These are phyloP conservation scores for Bombus ignitus DNA, from an alignment of 1,140 invertebrate species.

Conservation along the genomic window DNA sequence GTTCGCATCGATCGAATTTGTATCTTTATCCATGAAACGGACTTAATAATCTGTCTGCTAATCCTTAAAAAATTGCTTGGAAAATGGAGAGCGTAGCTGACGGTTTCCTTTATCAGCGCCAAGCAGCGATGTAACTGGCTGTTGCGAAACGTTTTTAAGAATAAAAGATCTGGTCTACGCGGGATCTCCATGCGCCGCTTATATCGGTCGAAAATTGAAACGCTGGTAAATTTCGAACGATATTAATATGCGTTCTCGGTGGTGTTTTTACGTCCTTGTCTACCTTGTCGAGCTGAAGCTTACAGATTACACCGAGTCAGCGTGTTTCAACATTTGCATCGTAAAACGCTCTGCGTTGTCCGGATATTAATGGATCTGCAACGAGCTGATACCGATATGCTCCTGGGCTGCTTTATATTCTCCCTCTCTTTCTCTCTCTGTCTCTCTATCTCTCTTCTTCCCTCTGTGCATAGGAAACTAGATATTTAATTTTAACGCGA, in stretches of 20 bases:
- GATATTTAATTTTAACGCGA: neutral
- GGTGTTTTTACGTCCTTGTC: neutral
- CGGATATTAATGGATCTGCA: constrained; percentile 23
- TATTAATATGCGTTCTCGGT: neutral
- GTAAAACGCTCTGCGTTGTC: constrained; percentile 11
- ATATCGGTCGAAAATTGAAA: constrained; percentile 1
- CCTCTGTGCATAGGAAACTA: neutral
- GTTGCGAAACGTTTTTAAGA: neutral
- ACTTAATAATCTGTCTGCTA: neutral
- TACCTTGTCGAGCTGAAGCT: neutral
- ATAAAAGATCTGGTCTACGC: neutral
- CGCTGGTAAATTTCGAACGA: neutral
- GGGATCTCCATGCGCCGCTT: neutral
- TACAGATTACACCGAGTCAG: constrained; percentile 21
- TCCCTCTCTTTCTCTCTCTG: neutral
- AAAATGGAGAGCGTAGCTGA: no score
- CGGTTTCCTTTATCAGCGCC: neutral
- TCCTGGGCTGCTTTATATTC: neutral
- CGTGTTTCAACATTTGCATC: constrained; percentile 31
- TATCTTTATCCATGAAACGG: neutral
- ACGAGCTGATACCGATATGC: constrained; percentile 7
- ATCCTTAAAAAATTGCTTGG: constrained; percentile 2
- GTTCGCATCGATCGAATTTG: neutral
- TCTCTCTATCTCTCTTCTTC: neutral
- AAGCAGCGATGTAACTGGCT: neutral